These are phyloP conservation scores for Ptilodon capucinus DNA, from an alignment of 2,888 invertebrate species.

Conservation along the genomic window DNA sequence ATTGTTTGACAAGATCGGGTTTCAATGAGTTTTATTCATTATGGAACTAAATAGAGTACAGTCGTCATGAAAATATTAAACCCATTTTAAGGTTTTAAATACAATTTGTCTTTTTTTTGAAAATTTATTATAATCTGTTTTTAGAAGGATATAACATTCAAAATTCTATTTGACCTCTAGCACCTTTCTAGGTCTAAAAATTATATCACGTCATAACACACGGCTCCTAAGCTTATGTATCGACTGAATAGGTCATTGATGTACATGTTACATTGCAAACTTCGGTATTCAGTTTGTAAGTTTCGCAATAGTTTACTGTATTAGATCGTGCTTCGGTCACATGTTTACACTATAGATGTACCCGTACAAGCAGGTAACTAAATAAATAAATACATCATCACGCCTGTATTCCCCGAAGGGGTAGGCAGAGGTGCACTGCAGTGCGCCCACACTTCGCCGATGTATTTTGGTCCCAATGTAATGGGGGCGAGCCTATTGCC, in stretches of 20 bases:
- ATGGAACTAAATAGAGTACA: not conserved
- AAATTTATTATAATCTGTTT: no score
- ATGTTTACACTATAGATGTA: not conserved
- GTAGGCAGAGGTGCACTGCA: no score
- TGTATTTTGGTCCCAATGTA: no score
- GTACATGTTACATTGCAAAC: not conserved
- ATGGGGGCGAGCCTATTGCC: no score
- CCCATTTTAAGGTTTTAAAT: no score
- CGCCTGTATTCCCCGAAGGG: no score
- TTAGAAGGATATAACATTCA: no score
- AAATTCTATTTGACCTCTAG: no score
- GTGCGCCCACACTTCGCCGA: no score
- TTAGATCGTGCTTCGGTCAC: not conserved
- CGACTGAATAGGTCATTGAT: not conserved
- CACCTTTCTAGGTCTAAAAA: no score
- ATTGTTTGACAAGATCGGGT: conserved; percentile 33
- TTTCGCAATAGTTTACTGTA: not conserved
- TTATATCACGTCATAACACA: not conserved
- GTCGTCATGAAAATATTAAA: not conserved
- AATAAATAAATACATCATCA: no score
- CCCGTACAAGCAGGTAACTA: not conserved
- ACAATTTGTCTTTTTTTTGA: no score
- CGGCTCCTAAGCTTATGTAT: not conserved
- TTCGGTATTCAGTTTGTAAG: not conserved
- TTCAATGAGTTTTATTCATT: conserved; percentile 9